phyloP scores from a whole-genome alignment of 2,888 invertebrate species.

The Sericinus montela region DNA sequence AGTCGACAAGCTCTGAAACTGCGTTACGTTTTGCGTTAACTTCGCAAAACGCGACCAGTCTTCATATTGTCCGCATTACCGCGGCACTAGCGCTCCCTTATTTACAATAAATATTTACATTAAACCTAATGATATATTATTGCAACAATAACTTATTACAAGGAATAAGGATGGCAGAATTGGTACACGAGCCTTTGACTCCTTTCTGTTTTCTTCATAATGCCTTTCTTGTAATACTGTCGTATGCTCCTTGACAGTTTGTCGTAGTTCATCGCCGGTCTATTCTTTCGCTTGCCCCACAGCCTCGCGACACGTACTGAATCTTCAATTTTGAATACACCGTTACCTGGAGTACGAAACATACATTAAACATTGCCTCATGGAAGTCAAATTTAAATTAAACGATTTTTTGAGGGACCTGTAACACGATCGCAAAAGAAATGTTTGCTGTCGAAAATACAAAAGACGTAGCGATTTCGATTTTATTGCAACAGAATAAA shows the following conservation, averaged over 20 bases:
- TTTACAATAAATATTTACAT: slow-evolving; percentile 55
- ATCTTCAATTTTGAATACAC: slow-evolving; percentile 99
- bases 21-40: slow-evolving; percentile 48
- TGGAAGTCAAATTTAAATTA: slow-evolving; percentile 24
- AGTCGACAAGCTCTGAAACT: slow-evolving; percentile 48
- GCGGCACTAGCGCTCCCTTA: slow-evolving; percentile 53
- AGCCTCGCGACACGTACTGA: slow-evolving; percentile 97
- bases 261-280: slow-evolving; percentile 99
- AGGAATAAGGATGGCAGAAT: slow-evolving; percentile 96
- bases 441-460: not conserved
- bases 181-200: slow-evolving; percentile 99
- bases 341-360: slow-evolving; percentile 79
- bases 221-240: slow-evolving; percentile 99
- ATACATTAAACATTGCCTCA: slow-evolving; percentile 53
- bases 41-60: slow-evolving; percentile 58
- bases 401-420: slow-evolving; percentile 12
- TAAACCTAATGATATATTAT: slow-evolving; percentile 42
- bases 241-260: slow-evolving; percentile 98
- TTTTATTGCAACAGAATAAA: not conserved
- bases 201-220: slow-evolving; percentile 99
- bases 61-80: slow-evolving; percentile 68
- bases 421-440: not conserved
- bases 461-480: not conserved
- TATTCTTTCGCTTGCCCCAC: slow-evolving; percentile 98
- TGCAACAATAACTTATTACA: slow-evolving; percentile 68